These are phyloP conservation scores for Coelogynopora nodosa DNA, from an alignment of 2,888 invertebrate genomes.

Conservation along the genomic window DNA sequence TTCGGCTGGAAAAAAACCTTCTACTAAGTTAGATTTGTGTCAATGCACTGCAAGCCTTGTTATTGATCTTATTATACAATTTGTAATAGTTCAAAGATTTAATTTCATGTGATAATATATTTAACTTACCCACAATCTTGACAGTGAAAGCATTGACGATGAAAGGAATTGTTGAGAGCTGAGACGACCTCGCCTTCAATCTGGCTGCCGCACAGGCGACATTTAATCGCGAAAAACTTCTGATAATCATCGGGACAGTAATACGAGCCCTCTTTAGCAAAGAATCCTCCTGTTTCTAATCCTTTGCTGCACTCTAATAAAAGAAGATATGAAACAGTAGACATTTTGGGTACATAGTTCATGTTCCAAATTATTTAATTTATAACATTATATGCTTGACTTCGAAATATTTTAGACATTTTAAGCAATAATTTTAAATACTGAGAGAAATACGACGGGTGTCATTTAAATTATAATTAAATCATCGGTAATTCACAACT, in stretches of 20 bases:
- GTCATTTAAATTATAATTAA: too few relatives aligned
- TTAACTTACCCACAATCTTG: conserved; percentile 50
- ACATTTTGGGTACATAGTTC: not conserved
- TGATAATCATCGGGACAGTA: conserved; percentile 74
- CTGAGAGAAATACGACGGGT: too few relatives aligned
- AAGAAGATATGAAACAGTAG: not conserved
- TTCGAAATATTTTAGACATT: too few relatives aligned
- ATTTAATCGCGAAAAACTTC: conserved; percentile 75
- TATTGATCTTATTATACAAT: too few relatives aligned
- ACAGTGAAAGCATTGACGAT: conserved; percentile 50
- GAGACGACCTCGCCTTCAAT: conserved; percentile 90
- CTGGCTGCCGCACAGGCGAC: conserved; percentile 81
- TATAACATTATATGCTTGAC: too few relatives aligned
- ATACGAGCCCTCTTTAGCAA: conserved; percentile 83
- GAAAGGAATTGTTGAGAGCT: conserved; percentile 65
- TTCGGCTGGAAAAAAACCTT: too few relatives aligned
- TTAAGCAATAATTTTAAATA: too few relatives aligned
- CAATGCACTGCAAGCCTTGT: too few relatives aligned
- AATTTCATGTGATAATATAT: too few relatives aligned
- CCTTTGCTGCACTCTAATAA: conserved; percentile 76
- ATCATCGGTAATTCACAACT: too few relatives aligned
- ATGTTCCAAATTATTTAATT: not conserved
- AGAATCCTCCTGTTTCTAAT: conserved; percentile 88
- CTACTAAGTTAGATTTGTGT: too few relatives aligned
- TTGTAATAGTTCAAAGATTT: too few relatives aligned